Conservation (phyloP, 2,113 vertebrate species). For the Elephas maximus region DNA sequence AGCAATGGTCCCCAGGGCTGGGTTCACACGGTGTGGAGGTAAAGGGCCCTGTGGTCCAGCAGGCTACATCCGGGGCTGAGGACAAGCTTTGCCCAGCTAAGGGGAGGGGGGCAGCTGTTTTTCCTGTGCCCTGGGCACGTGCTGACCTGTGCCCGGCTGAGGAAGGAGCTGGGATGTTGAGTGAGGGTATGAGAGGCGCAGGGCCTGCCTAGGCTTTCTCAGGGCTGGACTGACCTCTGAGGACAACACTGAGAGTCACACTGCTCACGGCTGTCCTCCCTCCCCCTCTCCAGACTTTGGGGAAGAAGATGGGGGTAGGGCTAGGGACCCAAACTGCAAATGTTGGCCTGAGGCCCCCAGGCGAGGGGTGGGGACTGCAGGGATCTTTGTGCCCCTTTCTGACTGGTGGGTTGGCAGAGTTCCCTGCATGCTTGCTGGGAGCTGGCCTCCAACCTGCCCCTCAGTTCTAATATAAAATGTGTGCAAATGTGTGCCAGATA, state of each 20-base stretch:
- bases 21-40: not conserved
- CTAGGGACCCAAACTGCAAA: not conserved
- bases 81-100: not conserved
- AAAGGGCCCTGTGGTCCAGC: conserved; percentile 37
- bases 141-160: not conserved
- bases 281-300: not conserved
- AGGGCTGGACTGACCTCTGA: conserved; percentile 9
- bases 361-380: not conserved
- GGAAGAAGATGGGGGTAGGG: not conserved
- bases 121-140: no score
- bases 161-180: not conserved
- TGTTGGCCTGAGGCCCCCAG: not conserved
- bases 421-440: not conserved
- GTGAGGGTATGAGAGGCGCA: not conserved
- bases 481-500: not conserved
- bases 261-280: not conserved
- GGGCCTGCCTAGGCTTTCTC: not conserved
- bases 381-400: not conserved
- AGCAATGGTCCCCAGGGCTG: not conserved
- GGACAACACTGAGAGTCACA: conserved; percentile 44
- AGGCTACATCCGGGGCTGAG: not conserved
- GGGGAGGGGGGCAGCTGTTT: not conserved
- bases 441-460: not conserved
- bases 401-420: conserved; percentile 15
- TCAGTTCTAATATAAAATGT: not conserved